phyloP scores from a whole-genome alignment of 2,113 vertebrate genomes.

The Hippocampus abdominalis region DNA sequence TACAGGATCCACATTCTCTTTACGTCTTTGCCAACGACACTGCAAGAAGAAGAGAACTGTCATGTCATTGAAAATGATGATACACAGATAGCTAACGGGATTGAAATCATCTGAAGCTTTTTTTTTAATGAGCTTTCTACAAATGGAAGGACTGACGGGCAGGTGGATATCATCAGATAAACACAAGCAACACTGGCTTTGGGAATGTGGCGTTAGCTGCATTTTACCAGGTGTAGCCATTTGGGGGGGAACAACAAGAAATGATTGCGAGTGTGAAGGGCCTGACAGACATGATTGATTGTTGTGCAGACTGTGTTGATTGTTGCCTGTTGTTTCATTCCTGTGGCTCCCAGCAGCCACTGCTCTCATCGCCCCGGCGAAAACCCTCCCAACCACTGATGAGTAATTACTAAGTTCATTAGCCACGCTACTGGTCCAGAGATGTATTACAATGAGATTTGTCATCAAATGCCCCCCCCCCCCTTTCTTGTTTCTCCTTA shows the following conservation, averaged over 20 bases:
- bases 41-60: too few relatives aligned
- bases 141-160: background rate
- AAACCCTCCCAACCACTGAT: slow-evolving; percentile 68
- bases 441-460: slow-evolving; percentile 67
- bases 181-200: slow-evolving; percentile 60
- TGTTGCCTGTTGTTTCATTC: slow-evolving; percentile 74
- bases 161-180: too few relatives aligned
- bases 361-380: slow-evolving; percentile 67
- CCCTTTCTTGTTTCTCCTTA: background rate
- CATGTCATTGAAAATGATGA: too few relatives aligned
- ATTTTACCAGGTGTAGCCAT: slow-evolving; percentile 74
- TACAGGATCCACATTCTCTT: background rate
- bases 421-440: slow-evolving; percentile 61
- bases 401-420: slow-evolving; percentile 83
- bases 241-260: slow-evolving; percentile 77
- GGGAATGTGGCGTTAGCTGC: slow-evolving; percentile 73
- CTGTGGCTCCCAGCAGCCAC: slow-evolving; percentile 77
- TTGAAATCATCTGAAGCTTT: too few relatives aligned
- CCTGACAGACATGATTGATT: slow-evolving; percentile 88
- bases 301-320: slow-evolving; percentile 81
- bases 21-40: background rate
- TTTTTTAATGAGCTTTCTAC: background rate
- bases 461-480: slow-evolving; percentile 29
- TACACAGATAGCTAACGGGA: too few relatives aligned
- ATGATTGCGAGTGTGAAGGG: slow-evolving; percentile 75